A percentile compares a stretch with the other conserved stretches of the same genome.
These are phyloP conservation scores for Phortica magna DNA, from an alignment of 2,888 invertebrate genomes.

Conservation along the genomic window DNA sequence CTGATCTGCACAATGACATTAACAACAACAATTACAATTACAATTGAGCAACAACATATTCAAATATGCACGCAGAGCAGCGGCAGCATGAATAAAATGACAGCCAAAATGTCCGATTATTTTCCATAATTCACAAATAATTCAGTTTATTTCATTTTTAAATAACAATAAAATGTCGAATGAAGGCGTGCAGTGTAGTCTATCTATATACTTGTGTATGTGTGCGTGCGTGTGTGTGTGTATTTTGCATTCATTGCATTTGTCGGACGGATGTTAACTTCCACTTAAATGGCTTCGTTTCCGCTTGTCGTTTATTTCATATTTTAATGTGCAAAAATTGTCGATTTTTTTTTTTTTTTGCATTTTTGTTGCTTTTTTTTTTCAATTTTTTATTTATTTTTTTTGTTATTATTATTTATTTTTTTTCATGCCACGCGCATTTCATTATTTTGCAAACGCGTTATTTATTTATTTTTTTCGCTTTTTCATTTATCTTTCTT, in stretches of 20 bases:
- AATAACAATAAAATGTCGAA: constrained; percentile 31
- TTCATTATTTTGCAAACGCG: constrained; percentile 43
- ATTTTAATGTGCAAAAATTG: constrained; percentile 67
- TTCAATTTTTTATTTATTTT: constrained; percentile 53
- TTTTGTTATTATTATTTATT: constrained; percentile 12
- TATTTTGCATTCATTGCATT: constrained; percentile 59
- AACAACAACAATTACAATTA: neutral
- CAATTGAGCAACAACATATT: neutral
- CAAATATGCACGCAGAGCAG: constrained; percentile 3
- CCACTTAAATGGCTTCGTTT: constrained; percentile 77
- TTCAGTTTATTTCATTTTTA: constrained; percentile 70
- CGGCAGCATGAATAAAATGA: constrained; percentile 67
- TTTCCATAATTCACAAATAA: constrained; percentile 70
- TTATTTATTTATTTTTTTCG: constrained; percentile 43
- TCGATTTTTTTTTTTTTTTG: constrained; percentile 60
- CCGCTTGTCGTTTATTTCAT: constrained; percentile 74
- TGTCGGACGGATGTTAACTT: constrained; percentile 73
- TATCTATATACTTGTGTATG: neutral
- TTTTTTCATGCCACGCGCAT: constrained; percentile 24
- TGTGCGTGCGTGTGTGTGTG: constrained; percentile 28
- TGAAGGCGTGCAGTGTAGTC: constrained; percentile 6
- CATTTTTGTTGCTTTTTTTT: constrained; percentile 37
- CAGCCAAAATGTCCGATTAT: constrained; percentile 78
- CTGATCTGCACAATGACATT: neutral
- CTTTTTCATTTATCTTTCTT: constrained; percentile 41